Evolutionary conservation across 1,140 invertebrate species (phyloP), one percentile per base, ranked within the genome.

Genomic region (Homalodisca vitripennis): DNA sequence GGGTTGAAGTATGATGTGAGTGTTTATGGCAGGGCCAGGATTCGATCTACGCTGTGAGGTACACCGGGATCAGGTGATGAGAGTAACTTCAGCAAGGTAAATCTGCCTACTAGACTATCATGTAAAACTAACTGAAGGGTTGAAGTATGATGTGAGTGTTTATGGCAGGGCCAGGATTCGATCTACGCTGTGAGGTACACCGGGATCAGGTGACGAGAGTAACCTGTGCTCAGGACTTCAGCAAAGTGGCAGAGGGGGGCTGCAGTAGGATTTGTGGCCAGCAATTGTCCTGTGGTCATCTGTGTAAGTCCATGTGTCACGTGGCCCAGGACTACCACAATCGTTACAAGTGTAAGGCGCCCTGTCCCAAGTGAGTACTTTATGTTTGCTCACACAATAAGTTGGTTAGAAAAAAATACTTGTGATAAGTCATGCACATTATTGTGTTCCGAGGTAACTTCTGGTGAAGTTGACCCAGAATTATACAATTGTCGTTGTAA

Each of bases 231-330:
- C 31, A 76, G 46, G 72, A 73, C 67, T 74, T 70, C 55, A 60
- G 55, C 26, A 60, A 60, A 26, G 72, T 72, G 66, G 77, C 70
- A 71, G 78, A 66, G 26, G 74, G 69, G 63, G 73, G 57, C 64
- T 87, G 31, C 67, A 70, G 3, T 67, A 83, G 12, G 68, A 47
- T 66, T 46, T 79, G 75, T 73, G 70, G 68, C 47, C 73, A 63
- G 63, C 70, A 65, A n/a, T 70, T 84, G 29, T 51, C 53, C 0
- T 88, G 86, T 74, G 82, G 82, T 3, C 87, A 88, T 73, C 67
- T 66, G n/a, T 88, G 87, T 74, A 79, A 80, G 27, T 79, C 78
- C 29, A 67, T 84, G 12, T 86, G 85, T 67, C 84, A 86, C 70
- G 76, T 80, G 1, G 78, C 79, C 31, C 80, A 85, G 70, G 68